Percentiles rank a stretch among this genome's conserved stretches.
These are phyloP conservation scores for Sebastes wilsoni DNA, from an alignment of 2,797 vertebrate genomes.

Conservation along the genomic window DNA sequence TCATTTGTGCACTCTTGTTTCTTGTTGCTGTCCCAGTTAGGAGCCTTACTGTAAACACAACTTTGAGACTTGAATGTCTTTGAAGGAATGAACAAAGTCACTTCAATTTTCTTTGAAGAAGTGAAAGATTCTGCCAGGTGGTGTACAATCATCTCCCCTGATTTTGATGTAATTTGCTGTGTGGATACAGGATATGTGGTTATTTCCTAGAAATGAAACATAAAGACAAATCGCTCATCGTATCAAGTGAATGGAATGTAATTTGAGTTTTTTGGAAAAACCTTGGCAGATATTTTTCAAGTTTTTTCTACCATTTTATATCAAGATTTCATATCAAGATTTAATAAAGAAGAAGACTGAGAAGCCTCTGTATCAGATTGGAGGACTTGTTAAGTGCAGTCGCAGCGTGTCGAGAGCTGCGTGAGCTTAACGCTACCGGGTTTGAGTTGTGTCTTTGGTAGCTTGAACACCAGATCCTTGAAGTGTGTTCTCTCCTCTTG, in stretches of 20 bases:
- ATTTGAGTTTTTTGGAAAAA: neutral
- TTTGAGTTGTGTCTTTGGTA: slow-evolving; percentile 29
- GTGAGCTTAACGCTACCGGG: neutral
- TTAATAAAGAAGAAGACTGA: neutral
- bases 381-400: neutral
- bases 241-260: neutral
- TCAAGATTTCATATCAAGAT: neutral
- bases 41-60: neutral
- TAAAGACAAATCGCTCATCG: neutral
- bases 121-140: neutral
- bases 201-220: neutral
- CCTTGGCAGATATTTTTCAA: neutral
- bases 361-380: neutral
- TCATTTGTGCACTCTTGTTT: neutral
- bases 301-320: neutral
- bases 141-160: neutral
- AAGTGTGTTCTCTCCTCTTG: slow-evolving; percentile 82
- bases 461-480: slow-evolving; percentile 66
- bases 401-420: neutral
- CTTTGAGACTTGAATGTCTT: neutral
- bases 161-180: neutral
- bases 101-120: neutral
- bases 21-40: neutral
- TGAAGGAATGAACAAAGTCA: neutral
- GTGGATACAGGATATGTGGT: too few relatives aligned